Conservation (phyloP, 1,140 invertebrate genomes). For the Conopomorpha cramerella region DNA sequence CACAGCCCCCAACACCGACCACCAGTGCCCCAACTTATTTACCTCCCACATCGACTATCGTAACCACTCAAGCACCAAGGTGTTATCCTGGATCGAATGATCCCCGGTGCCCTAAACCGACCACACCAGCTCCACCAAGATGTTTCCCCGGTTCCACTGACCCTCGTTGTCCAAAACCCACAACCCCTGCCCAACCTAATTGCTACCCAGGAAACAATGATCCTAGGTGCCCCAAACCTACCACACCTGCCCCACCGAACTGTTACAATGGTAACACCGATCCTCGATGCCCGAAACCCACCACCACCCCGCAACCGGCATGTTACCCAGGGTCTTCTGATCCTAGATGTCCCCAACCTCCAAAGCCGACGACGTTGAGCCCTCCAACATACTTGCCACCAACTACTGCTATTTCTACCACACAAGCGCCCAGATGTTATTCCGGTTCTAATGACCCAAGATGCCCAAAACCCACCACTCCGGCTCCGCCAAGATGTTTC, state of each 20-base stretch:
- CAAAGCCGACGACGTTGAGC: conserved; percentile 5
- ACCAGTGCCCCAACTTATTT: conserved; percentile 16
- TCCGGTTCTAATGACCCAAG: conserved; percentile 39
- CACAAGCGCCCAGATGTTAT: conserved; percentile 19
- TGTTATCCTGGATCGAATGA: conserved; percentile 43
- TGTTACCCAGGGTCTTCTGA: conserved; percentile 42
- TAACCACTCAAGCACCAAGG: conserved; percentile 8
- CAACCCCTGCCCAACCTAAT: conserved; percentile 12
- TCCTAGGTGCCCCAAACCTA: conserved; percentile 30
- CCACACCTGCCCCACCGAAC: conserved; percentile 9
- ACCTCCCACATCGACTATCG: conserved; percentile 29
- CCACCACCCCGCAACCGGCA: conserved; percentile 9
- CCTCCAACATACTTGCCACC: conserved; percentile 6
- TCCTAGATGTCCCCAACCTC: conserved; percentile 15
- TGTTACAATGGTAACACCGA: conserved; percentile 30
- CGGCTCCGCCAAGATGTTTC: conserved; percentile 11
- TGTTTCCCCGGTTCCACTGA: conserved; percentile 40
- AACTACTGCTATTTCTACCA: conserved; percentile 6
- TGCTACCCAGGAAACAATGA: conserved; percentile 31
- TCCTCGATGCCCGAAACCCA: conserved; percentile 22
- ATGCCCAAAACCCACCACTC: conserved; percentile 24
- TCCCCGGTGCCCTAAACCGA: conserved; percentile 27
- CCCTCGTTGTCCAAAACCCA: conserved; percentile 17
- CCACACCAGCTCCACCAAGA: conserved; percentile 13
- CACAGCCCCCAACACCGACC: conserved; percentile 21